Base-by-base conservation (phyloP, 2,888 invertebrate genomes). In the Anarsia innoxiella region DNA sequence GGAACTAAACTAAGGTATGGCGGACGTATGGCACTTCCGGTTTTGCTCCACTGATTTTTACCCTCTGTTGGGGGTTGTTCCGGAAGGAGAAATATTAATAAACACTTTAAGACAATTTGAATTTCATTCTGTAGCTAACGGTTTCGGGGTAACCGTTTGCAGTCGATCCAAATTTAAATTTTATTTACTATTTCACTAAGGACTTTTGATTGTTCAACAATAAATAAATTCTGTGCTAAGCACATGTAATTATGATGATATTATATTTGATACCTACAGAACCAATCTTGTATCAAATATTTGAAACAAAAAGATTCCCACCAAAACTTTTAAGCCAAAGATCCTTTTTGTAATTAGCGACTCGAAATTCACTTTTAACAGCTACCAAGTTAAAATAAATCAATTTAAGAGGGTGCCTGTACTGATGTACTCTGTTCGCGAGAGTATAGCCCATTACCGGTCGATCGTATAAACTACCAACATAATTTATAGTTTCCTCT, bases 401-500 rank as follows among this genome's bases (percentile, higher is more conserved):
- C 42, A 39, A 30, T 46, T 46, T 35, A 49, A 46, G 47, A 50
- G 50, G 49, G 47, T 51, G 48, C 53, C 59, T 58, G 63, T 64
- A 60, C 62, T 52, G 49, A 58, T n/a, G n/a, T n/a, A 62, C 59
- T 65, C 52, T 28, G 36, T 54, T 57, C 56, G 61, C 58, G 48
- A 48, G 48, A 53, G 52, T 62, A 56, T 56, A 56, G 56, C 69
- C 70, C 75, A 77, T 79, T 77, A 76, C 71, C 67, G 60, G 51
- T 50, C 73, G 73, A 72, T 75, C 78, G 72, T 78, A 76, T 80
- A 80, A 77, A 77, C 79, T 77, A 71, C 70, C 68, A 76, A 75
- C 73, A 73, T 78, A 75, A 83, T 83, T 83, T 83, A 83, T 83
- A 60, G 74, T 56, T 83, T 83, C 83, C 83, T 82, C 70, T 74